Conservation (phyloP, 2,797 vertebrate species). For the Tauraco hartlaubi region DNA sequence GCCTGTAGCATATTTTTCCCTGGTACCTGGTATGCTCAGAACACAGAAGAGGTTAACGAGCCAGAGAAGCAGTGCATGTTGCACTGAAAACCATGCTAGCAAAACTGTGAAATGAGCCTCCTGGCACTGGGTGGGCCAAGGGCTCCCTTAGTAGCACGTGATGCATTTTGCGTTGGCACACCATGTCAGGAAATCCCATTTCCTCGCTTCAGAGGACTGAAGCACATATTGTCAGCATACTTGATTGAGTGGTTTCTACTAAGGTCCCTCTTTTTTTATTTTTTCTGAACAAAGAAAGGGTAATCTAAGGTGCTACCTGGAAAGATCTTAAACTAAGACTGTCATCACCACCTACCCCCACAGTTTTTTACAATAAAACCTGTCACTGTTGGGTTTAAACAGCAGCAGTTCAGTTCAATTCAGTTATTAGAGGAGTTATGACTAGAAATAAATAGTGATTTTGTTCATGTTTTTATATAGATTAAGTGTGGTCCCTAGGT, state of each 20-base stretch:
- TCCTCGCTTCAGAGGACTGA: not conserved
- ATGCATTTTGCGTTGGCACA: not conserved
- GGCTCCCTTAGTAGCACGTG: not conserved
- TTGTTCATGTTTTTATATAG: constrained; percentile 30
- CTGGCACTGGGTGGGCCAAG: not conserved
- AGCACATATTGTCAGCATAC: not conserved
- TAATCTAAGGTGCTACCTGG: not conserved
- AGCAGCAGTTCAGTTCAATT: not conserved
- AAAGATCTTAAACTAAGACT: not conserved
- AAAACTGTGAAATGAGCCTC: constrained; percentile 13
- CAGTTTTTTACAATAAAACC: not conserved
- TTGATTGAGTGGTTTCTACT: not conserved
- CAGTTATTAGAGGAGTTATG: not conserved
- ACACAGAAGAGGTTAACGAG: not conserved
- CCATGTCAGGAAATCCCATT: constrained; percentile 29
- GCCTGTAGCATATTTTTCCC: not conserved
- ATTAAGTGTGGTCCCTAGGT: constrained; percentile 1
- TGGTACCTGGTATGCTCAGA: not conserved
- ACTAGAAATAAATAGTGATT: constrained; percentile 24
- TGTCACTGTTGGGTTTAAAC: not conserved
- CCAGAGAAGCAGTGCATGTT: not conserved
- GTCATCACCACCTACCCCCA: not conserved
- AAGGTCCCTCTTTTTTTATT: not conserved
- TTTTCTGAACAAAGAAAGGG: not conserved
- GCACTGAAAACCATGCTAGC: not conserved